A percentile compares a stretch with the other conserved stretches of the same genome.
Conservation (phyloP, 1,140 invertebrate genomes). For the Caerostris extrusa region DNA sequence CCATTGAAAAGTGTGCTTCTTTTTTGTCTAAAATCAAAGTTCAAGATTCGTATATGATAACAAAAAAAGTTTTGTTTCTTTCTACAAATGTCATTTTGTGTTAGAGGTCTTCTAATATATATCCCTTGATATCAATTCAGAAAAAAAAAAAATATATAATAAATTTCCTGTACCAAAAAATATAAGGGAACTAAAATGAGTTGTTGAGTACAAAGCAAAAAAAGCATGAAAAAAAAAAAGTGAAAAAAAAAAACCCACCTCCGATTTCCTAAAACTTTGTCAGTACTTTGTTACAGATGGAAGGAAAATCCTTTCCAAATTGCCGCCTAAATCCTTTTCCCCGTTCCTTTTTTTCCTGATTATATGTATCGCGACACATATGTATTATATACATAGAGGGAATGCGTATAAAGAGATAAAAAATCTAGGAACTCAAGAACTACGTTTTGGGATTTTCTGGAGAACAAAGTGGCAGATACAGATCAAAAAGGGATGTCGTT, state of each 20-base stretch:
- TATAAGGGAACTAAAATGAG: not conserved
- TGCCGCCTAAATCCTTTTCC: slow-evolving; percentile 21
- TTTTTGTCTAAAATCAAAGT: no score
- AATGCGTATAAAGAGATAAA: not conserved
- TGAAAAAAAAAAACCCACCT: not conserved
- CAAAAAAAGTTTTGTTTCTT: no score
- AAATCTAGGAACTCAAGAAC: not conserved
- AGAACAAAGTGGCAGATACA: not conserved
- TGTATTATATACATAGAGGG: not conserved
- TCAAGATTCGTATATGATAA: no score
- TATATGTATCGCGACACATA: not conserved
- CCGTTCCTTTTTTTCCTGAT: not conserved
- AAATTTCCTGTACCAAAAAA: not conserved
- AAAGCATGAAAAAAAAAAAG: not conserved
- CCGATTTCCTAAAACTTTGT: slow-evolving; percentile 4
- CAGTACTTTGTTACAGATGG: slow-evolving; percentile 28
- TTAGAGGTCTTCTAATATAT: no score
- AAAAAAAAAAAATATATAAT: not conserved
- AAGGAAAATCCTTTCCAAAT: slow-evolving; percentile 44
- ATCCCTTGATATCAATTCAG: no score
- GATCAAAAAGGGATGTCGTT: not conserved
- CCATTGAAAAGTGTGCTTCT: no score
- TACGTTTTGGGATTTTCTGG: slow-evolving; percentile 13
- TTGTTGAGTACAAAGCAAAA: not conserved
- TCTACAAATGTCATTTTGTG: no score